Base-by-base conservation (phyloP, 2,797 vertebrate genomes). In the Lagocephalus sceleratus region DNA sequence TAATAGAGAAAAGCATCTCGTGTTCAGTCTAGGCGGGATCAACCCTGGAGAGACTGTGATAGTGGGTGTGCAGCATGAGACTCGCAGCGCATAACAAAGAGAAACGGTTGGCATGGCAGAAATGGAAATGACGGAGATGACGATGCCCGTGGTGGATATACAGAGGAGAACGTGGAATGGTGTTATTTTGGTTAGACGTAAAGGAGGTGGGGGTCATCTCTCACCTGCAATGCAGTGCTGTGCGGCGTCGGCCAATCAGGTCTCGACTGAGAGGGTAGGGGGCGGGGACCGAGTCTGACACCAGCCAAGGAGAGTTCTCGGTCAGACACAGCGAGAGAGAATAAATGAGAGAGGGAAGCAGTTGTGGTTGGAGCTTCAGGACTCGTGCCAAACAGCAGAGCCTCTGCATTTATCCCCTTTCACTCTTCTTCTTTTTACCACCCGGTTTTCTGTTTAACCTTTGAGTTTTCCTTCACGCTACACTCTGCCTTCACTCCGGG, bases 161-260 rank as follows among this genome's bases (percentile, higher is more conserved):
- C 11, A 35, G 32, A 14, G 32, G 2, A 12, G 32, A 35, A 35
- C 32, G 11, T 10, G 9, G 29, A 29, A 8, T 29, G 14, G 32
- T 35, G 32, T 35, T 35, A 35, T 35, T 35, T 35, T 35, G 32
- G 32, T 12, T 35, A 12, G 32, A 35, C 14, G 32, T 35, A 26
- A 42, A 17, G 40, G 40, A 42, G 42, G 42, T 11, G 19, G 42
- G 21, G 60, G 40, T 78, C 69, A 51, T 82, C 71, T 77, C 88
- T 87, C 77, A 94, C 94, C 94, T 95, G 94, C 94, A 96, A 90
- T 96, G 94, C 94, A 94, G 94, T 92, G 91, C 88, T 89, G 74
- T 66, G 66, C 85, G 85, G 75, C 78, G 78, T 85, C 84, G 84
- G 75, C 94, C 93, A 92, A 92, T 92, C 85, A 60, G 50, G 41